phyloP scores from a whole-genome alignment of 1,140 invertebrate species.

The Solen grandis region DNA sequence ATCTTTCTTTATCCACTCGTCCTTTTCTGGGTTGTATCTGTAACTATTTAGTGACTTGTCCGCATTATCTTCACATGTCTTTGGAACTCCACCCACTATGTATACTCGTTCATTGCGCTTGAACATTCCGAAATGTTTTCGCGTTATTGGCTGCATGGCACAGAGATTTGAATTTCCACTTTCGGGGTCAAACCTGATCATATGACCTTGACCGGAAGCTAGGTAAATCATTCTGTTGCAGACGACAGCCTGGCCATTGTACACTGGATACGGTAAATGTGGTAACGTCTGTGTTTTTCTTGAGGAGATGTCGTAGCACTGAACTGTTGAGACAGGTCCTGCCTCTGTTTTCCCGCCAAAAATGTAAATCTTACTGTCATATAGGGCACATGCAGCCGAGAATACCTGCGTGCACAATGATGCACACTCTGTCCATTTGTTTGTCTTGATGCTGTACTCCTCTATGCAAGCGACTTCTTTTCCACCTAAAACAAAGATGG shows the following conservation, averaged over 20 bases:
- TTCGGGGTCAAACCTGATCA: constrained; percentile 43
- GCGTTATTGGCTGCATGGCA: constrained; percentile 23
- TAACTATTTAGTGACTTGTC: background rate
- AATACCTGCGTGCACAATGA: constrained; percentile 14
- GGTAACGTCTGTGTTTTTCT: background rate
- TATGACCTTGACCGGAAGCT: constrained; percentile 43
- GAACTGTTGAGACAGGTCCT: constrained; percentile 19
- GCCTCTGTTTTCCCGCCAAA: constrained; percentile 41
- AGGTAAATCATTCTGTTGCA: constrained; percentile 32
- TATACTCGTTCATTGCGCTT: constrained; percentile 37
- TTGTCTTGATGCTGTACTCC: constrained; percentile 31
- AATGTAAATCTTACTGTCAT: constrained; percentile 46
- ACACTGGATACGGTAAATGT: constrained; percentile 34
- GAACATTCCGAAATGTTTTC: constrained; percentile 42
- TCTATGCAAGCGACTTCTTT: constrained; percentile 43
- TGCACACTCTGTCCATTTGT: constrained; percentile 43
- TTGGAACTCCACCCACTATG: constrained; percentile 30
- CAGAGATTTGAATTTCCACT: constrained; percentile 29
- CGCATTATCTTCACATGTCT: background rate
- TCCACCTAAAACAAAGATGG: constrained; percentile 30
- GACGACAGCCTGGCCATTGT: constrained; percentile 30
- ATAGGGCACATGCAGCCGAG: constrained; percentile 2
- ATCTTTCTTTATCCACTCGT: constrained; percentile 37
- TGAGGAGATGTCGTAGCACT: constrained; percentile 27
- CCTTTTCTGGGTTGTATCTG: constrained; percentile 39